A percentile compares a stretch with the other conserved stretches of the same genome.
phyloP scores from a whole-genome alignment of 2,113 vertebrate genomes.

The Misgurnus anguillicaudatus region DNA sequence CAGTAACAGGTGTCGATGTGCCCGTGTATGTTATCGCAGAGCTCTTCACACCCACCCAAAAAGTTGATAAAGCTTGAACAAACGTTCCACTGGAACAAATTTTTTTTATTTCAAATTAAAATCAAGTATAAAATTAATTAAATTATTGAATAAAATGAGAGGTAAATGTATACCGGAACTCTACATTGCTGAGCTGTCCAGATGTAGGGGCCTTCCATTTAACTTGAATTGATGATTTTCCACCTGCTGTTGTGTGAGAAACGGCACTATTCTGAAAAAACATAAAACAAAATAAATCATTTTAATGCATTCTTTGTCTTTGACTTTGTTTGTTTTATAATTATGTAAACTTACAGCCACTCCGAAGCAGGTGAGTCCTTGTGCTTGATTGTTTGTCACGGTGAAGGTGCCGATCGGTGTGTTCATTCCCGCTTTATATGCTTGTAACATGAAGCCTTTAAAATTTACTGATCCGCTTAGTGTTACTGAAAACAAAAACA shows the following conservation, averaged over 20 bases:
- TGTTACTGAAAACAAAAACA: slow-evolving; percentile 61
- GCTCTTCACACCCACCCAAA: slow-evolving; percentile 69
- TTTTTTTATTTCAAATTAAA: no score
- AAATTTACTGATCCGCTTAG: slow-evolving; percentile 57
- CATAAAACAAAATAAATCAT: not conserved
- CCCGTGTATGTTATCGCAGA: slow-evolving; percentile 41
- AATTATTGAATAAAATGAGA: not conserved
- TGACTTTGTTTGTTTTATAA: not conserved
- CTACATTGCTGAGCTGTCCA: slow-evolving; percentile 52
- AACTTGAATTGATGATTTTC: slow-evolving; percentile 63
- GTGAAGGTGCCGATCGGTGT: slow-evolving; percentile 64
- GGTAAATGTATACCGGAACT: slow-evolving; percentile 71
- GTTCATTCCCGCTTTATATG: slow-evolving; percentile 50
- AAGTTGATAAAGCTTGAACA: slow-evolving; percentile 50
- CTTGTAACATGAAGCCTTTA: slow-evolving; percentile 73
- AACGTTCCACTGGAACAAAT: slow-evolving; percentile 71
- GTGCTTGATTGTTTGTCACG: not conserved
- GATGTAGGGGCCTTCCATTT: slow-evolving; percentile 70
- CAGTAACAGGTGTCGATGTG: not conserved
- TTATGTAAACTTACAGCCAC: slow-evolving; percentile 57
- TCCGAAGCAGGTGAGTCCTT: slow-evolving; percentile 58
- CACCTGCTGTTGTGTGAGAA: slow-evolving; percentile 63
- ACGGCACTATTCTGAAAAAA: slow-evolving; percentile 74
- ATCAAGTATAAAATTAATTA: not conserved
- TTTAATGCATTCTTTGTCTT: not conserved